Conservation (phyloP, 2,113 vertebrate genomes). For the Halichoerus grypus region DNA sequence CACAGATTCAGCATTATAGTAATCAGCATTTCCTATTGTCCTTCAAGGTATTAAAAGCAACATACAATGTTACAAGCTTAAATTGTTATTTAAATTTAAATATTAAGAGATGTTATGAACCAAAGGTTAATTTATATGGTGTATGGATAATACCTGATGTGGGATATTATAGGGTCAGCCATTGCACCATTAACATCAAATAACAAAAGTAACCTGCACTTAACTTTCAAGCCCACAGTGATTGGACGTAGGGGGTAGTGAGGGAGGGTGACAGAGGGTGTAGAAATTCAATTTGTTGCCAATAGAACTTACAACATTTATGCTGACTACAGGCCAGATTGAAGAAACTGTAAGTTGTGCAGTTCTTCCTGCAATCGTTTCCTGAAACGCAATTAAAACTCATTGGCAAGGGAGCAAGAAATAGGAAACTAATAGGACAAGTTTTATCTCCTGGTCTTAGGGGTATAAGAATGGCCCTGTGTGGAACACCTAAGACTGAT, state of each 20-base stretch:
- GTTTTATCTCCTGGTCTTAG: neutral
- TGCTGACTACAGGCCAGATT: neutral
- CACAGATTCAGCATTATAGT: conserved; percentile 77
- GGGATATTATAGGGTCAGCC: conserved; percentile 25
- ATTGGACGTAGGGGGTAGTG: neutral
- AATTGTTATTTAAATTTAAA: conserved; percentile 76
- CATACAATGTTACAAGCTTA: conserved; percentile 70
- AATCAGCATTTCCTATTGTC: conserved; percentile 78
- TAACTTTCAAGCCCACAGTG: conserved; percentile 53
- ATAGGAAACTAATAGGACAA: neutral
- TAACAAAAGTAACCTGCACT: conserved; percentile 49
- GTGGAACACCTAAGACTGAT: neutral
- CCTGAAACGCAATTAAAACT: conserved; percentile 42
- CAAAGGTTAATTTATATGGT: conserved; percentile 78
- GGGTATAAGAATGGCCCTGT: neutral
- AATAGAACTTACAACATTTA: neutral
- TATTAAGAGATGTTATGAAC: conserved; percentile 81
- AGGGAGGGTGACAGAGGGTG: neutral
- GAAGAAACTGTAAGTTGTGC: neutral
- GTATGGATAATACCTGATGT: conserved; percentile 52
- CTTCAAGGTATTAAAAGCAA: conserved; percentile 78
- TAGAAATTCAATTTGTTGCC: conserved; percentile 24
- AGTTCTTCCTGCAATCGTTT: neutral
- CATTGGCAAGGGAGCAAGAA: neutral
- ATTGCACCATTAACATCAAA: conserved; percentile 67